Percentiles rank a stretch among this genome's conserved stretches.
These are phyloP conservation scores for Oscheius myriophilus DNA, from an alignment of 2,888 invertebrate species.

Conservation along the genomic window DNA sequence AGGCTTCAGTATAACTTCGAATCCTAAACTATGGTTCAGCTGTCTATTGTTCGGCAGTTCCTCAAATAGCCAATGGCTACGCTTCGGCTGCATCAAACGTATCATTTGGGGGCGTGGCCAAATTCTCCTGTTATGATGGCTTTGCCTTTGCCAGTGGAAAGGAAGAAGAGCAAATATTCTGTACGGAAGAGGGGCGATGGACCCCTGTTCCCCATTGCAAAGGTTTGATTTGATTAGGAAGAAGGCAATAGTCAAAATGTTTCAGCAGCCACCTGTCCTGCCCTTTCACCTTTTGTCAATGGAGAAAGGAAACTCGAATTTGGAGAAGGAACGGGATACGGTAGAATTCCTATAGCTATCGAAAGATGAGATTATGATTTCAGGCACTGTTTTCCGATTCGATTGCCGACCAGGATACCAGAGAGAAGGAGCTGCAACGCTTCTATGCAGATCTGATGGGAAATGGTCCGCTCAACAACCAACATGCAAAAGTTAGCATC, in stretches of 20 bases:
- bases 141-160: conserved; percentile 83
- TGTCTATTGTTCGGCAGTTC: conserved; percentile 91
- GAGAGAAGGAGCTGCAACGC: conserved; percentile 77
- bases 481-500: conserved; percentile 85
- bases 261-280: conserved; percentile 68
- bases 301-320: conserved; percentile 65
- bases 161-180: conserved; percentile 66
- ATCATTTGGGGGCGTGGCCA: conserved; percentile 81
- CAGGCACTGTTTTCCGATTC: conserved; percentile 65
- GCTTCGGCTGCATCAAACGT: conserved; percentile 94
- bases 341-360: conserved; percentile 30
- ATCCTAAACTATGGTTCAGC: conserved; percentile 61
- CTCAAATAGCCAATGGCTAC: conserved; percentile 96
- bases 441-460: conserved; percentile 88
- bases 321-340: conserved; percentile 71
- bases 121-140: conserved; percentile 93
- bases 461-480: conserved; percentile 92
- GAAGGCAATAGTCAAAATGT: not conserved
- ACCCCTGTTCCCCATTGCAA: conserved; percentile 65
- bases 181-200: conserved; percentile 69
- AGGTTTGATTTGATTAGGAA: conserved; percentile 45
- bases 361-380: not conserved
- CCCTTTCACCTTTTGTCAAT: conserved; percentile 62
- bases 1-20: conserved; percentile 23
- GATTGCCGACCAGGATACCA: conserved; percentile 68